Base-by-base conservation (phyloP, 2,888 invertebrate genomes). In the Cephonodes hylas region DNA sequence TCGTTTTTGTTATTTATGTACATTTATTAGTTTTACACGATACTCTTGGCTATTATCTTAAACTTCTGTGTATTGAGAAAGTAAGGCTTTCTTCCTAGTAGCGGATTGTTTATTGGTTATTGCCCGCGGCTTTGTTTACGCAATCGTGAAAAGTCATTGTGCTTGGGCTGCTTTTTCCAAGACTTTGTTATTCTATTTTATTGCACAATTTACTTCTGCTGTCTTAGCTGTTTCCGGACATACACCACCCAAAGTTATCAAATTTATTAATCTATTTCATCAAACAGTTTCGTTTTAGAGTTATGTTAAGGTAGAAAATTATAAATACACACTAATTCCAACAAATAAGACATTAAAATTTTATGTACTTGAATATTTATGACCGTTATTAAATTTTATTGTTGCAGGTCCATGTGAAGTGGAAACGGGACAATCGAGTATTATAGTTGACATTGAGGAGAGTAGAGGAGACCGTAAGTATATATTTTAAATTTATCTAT, bases 361-460 rank as follows among this genome's bases (percentile, higher is more conserved):
- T 15, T 13, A n/a, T 58, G 8, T 63, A 6, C n/a, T 20, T 58
- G 4, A 25, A 48, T 53, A 48, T 18, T 53, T 46, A 46, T 27
- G 25, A 22, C 13, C 3, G 31, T 57, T 38, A n/a, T 34, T 20
- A 4, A 22, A 44, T 64, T 31, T 53, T 63, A 61, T 66, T 59
- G 64, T 83, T 81, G 18, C 83, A 93, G 93, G 93, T 75, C 91
- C 93, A 85, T 98, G 97, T 89, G 97, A 97, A 85, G 96, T 97
- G 76, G 96, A 97, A 92, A 96, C 95, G 63, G 96, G 97, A 42
- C 96, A 97, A 79, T 96, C 97, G 38, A 97, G 97, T 83, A 97
- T 97, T 69, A 97, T 98, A 77, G 93, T 98, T 72, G 97, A 97
- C 82, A 97, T 97, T 71, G 96, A 97, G 86, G 98, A 98, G 86